Base-by-base conservation (phyloP, 2,113 vertebrate genomes). In the Phalacrocorax pelagicus region DNA sequence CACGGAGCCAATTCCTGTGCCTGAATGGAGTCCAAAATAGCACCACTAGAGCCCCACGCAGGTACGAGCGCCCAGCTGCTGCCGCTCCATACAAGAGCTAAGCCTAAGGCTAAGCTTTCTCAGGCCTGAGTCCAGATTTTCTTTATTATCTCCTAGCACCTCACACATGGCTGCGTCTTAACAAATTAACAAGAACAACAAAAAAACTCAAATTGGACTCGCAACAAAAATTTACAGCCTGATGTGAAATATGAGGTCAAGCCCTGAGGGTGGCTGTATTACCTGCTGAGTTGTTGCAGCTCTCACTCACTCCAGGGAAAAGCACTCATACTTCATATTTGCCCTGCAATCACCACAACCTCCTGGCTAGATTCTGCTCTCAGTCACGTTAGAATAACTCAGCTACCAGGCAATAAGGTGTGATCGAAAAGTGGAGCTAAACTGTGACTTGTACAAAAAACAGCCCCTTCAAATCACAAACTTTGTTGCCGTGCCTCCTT, bases 181-280 rank as follows among this genome's bases (percentile, higher is more conserved):
- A 91, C 34, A 93, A 96, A 94, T 90, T 72, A 92, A 66, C n/a
- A 71, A 65, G 46, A 82, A 57, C 2, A 90, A 89, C 23, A 65
- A 92, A 90, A 44, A 92, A 81, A 77, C 12, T 67, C 47, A 87
- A 44, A 79, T 26, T 75, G 77, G 81, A 79, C 57, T 90, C 7
- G 0, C n/a, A 93, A 72, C 42, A 77, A 90, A 94, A 90, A 80
- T 44, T 27, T 90, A 34, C 58, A 66, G 32, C 26, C 59, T 62
- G 51, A 65, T 69, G 32, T 49, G 40, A 81, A 91, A 82, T 51
- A 52, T 0, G 54, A 88, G 54, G 69, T 69, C 49, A 79, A 79
- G 77, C 52, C 83, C 84, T 27, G 40, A 89, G 73, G 54, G 72
- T 73, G 49, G 52, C 58, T 85, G 81, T 87, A 91, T 69, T 89